Percentiles rank a stretch among this genome's conserved stretches.
These are phyloP conservation scores for Temnothorax unifasciatus DNA, from an alignment of 2,888 invertebrate genomes.

Conservation along the genomic window DNA sequence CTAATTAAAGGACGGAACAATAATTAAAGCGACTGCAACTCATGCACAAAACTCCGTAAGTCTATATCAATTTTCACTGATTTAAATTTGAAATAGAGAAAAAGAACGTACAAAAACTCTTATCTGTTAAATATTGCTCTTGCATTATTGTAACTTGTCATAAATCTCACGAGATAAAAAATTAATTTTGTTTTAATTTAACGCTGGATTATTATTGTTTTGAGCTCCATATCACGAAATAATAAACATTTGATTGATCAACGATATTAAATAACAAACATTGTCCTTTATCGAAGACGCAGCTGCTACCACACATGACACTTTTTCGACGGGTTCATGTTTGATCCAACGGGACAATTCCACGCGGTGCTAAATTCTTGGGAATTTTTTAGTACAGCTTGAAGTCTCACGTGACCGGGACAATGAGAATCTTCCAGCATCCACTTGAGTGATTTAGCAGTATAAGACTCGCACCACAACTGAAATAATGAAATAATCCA, in stretches of 20 bases:
- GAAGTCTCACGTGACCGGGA: slow-evolving; percentile 91
- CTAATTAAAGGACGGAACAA: not conserved
- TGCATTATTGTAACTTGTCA: not conserved
- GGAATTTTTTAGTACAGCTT: slow-evolving; percentile 91
- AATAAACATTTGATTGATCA: slow-evolving; percentile 29
- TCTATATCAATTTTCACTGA: not conserved
- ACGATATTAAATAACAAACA: slow-evolving; percentile 15
- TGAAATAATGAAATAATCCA: slow-evolving; percentile 79
- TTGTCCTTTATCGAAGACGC: not conserved
- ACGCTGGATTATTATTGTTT: not conserved
- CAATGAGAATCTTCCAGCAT: slow-evolving; percentile 92
- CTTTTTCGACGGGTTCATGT: slow-evolving; percentile 88
- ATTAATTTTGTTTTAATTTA: not conserved
- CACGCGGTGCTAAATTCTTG: slow-evolving; percentile 90
- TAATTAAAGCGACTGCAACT: not conserved
- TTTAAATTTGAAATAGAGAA: not conserved
- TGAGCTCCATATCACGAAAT: not conserved
- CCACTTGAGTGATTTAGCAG: slow-evolving; percentile 88
- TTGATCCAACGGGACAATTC: slow-evolving; percentile 87
- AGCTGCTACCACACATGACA: slow-evolving; percentile 86
- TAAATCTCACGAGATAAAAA: not conserved
- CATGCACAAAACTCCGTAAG: not conserved
- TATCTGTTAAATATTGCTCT: not conserved
- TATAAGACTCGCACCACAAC: slow-evolving; percentile 95
- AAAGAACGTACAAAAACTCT: not conserved